phyloP scores from a whole-genome alignment of 30 jellyfish, hydroid and myxozoan species.

The Haliclystus octoradiatus region DNA sequence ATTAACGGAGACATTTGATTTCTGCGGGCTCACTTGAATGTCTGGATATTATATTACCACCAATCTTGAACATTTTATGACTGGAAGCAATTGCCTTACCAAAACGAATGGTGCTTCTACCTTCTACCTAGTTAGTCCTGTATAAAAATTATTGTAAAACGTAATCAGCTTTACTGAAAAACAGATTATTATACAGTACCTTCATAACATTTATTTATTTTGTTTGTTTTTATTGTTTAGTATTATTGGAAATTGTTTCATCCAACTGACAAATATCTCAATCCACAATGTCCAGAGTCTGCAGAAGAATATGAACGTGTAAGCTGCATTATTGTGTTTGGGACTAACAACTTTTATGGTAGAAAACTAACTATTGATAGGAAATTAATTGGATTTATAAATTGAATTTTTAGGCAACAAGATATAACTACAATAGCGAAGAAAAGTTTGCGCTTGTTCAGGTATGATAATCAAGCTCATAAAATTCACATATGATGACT shows the following conservation, averaged over 20 bases:
- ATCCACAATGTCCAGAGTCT: slow-evolving; percentile 78
- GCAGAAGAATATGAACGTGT: slow-evolving; percentile 93
- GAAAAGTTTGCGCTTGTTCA: slow-evolving; percentile 95
- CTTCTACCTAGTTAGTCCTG: too few species aligned
- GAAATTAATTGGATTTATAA: not conserved
- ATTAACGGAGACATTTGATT: too few species aligned
- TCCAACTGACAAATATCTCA: slow-evolving; percentile 78
- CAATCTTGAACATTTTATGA: too few species aligned
- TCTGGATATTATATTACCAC: too few species aligned
- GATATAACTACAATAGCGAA: slow-evolving; percentile 84
- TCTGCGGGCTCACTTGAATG: too few species aligned
- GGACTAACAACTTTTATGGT: not conserved
- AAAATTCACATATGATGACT: too few species aligned
- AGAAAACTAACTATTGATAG: not conserved
- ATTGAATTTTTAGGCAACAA: slow-evolving; percentile 54
- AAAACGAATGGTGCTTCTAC: too few species aligned
- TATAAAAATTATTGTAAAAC: too few species aligned
- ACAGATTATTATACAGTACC: too few species aligned
- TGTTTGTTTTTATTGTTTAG: slow-evolving; percentile 19
- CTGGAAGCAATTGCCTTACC: too few species aligned
- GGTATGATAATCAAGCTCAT: slow-evolving; percentile 22
- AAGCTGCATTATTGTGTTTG: not conserved
- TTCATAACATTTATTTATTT: too few species aligned
- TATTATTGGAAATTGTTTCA: slow-evolving; percentile 91
- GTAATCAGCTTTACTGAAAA: too few species aligned